Evolutionary conservation across 2,113 vertebrate genomes (phyloP), one percentile per base, ranked within the genome.

Genomic region (Gymnocephalus cernua): DNA sequence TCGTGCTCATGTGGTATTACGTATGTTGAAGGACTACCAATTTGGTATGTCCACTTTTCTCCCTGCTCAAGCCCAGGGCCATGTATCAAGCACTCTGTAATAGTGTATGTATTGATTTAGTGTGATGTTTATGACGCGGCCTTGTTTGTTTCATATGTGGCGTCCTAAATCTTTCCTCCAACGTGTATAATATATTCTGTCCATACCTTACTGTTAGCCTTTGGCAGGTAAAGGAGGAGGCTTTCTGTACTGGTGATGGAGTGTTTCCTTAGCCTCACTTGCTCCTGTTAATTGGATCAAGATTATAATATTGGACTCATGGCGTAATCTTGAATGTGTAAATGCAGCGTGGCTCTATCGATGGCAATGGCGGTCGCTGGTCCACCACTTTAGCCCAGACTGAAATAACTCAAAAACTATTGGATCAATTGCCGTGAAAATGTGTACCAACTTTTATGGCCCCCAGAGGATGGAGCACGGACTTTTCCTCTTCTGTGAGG

Each of bases 281-380:
- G 51, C 41, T 71, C 68, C 80, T 6, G 19, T 56, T 80, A 76
- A 83, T 71, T 78, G 68, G 86, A 83, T 89, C 78, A 81, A 51
- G 65, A 38, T 71, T 59, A 47, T 74, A 74, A 57, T 54, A 65
- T 67, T 32, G 18, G 65, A 47, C 59, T 75, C 35, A 65, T 14
- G n/a, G 78, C 48, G 64, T 70, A 38, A 79, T 59, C 65, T 29
- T 12, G 25, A 63, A 19, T 35, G 13, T 18, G 44, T 58, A 29
- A 14, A 51, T 10, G 35, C 38, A 47, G 23, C 21, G 4, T 53
- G 14, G 51, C 59, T 41, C 8, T 2, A 4, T 10, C 25, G n/a
- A 19, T 19, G 62, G 35, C 35, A 41, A 2, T 35, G 21, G 3
- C 12, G 15, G 25, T 7, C 6, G 27, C 18, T 1, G 35, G n/a